These are phyloP conservation scores for Ichneumoninae sp. DNA, from an alignment of 2,888 invertebrate species.

Conservation along the genomic window DNA sequence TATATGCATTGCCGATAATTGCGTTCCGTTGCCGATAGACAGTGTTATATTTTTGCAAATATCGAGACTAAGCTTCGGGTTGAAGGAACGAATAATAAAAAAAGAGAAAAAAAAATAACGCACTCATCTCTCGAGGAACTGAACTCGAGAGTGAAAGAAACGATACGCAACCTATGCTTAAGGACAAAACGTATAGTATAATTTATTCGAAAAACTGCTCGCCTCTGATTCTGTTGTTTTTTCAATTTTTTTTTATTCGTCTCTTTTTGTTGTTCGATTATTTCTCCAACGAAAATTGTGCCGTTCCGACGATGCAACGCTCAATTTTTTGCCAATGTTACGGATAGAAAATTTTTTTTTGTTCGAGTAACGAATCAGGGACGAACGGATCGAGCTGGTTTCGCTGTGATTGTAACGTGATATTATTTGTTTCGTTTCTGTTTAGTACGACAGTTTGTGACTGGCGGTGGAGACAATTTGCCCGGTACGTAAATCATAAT, in stretches of 20 bases:
- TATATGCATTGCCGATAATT: conserved; percentile 47
- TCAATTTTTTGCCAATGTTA: neutral
- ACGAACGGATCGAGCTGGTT: conserved; percentile 77
- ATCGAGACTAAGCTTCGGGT: conserved; percentile 52
- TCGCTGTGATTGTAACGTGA: conserved; percentile 81
- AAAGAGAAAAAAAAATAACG: conserved; percentile 30
- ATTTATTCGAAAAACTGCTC: conserved; percentile 76
- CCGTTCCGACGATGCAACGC: neutral
- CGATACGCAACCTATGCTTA: conserved; percentile 67
- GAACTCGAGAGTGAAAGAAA: conserved; percentile 56
- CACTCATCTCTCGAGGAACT: conserved; percentile 32
- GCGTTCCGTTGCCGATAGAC: conserved; percentile 31
- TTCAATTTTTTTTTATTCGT: conserved; percentile 25
- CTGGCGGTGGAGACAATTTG: conserved; percentile 86
- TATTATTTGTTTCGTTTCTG: conserved; percentile 85
- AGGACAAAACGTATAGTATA: conserved; percentile 71
- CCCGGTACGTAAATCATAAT: conserved; percentile 85
- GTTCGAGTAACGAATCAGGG: conserved; percentile 72
- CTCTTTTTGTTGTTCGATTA: conserved; percentile 5
- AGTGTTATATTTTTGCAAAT: conserved; percentile 53
- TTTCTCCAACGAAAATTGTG: neutral
- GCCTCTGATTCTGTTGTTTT: conserved; percentile 77
- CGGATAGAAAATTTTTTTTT: conserved; percentile 34
- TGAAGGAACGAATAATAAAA: conserved; percentile 31
- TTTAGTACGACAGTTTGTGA: conserved; percentile 85